Conservation (phyloP, 2,797 vertebrate genomes). For the Falco biarmicus region DNA sequence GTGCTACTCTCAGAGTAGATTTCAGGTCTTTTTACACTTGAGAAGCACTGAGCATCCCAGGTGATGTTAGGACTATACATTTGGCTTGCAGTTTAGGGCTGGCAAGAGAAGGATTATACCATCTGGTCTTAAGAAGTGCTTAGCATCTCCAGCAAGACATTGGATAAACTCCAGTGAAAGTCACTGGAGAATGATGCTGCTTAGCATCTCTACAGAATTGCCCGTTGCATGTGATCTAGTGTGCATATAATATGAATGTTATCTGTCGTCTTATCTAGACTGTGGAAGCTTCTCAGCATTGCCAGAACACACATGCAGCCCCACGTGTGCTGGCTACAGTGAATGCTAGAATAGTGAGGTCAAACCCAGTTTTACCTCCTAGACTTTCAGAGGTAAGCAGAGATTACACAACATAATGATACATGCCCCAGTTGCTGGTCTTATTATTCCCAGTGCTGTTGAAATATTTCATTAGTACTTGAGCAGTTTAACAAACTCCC, state of each 20-base stretch:
- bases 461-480: not conserved
- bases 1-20: not conserved
- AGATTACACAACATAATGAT: not conserved
- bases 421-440: not conserved
- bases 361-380: not conserved
- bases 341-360: not conserved
- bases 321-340: not conserved
- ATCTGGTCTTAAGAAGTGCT: constrained; percentile 38
- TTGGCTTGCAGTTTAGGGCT: constrained; percentile 20
- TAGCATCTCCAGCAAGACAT: constrained; percentile 31
- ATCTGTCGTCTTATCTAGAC: not conserved
- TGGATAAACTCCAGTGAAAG: constrained; percentile 9
- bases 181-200: not conserved
- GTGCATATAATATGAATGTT: not conserved
- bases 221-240: rapidly evolving
- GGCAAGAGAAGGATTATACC: not conserved
- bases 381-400: not conserved
- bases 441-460: not conserved
- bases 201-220: not conserved
- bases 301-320: not conserved
- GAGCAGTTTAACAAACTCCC: not conserved
- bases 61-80: not conserved
- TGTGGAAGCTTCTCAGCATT: not conserved
- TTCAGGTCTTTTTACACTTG: not conserved
- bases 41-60: not conserved